Evolutionary conservation across 2,797 vertebrate genomes (phyloP).

Genomic region (Antrozous pallidus): DNA sequence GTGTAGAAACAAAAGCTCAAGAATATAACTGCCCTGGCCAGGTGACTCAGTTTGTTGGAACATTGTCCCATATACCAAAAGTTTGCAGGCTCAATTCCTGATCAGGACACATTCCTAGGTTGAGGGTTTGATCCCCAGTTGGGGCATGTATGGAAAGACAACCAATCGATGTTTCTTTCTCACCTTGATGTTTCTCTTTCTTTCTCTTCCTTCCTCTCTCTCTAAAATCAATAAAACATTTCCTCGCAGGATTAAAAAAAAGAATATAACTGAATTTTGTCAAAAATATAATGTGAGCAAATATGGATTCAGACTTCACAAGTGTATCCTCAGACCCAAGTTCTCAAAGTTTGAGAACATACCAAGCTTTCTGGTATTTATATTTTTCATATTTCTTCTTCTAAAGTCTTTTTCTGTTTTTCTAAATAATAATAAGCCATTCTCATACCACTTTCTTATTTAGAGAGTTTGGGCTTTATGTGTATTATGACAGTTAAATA

Average conservation of each 20-base stretch:
- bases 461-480: constrained; percentile 43
- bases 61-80: not conserved
- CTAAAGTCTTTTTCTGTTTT: constrained; percentile 22
- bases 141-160: not conserved
- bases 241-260: not conserved
- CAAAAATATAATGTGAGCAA: constrained; percentile 20
- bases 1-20: not conserved
- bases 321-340: not conserved
- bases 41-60: not conserved
- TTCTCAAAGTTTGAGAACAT: not conserved
- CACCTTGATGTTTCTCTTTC: not conserved
- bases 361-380: not conserved
- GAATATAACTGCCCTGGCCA: not conserved
- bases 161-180: not conserved
- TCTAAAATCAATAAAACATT: not conserved
- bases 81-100: not conserved
- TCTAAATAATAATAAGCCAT: constrained; percentile 43
- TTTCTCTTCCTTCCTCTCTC: not conserved
- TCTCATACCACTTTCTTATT: constrained; percentile 43
- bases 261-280: not conserved
- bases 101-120: not conserved
- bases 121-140: not conserved
- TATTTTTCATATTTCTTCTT: constrained; percentile 18
- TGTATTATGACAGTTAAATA: constrained; percentile 66
- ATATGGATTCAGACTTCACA: not conserved